phyloP scores from a whole-genome alignment of 2,113 vertebrate species.

The Mohoua ochrocephala region DNA sequence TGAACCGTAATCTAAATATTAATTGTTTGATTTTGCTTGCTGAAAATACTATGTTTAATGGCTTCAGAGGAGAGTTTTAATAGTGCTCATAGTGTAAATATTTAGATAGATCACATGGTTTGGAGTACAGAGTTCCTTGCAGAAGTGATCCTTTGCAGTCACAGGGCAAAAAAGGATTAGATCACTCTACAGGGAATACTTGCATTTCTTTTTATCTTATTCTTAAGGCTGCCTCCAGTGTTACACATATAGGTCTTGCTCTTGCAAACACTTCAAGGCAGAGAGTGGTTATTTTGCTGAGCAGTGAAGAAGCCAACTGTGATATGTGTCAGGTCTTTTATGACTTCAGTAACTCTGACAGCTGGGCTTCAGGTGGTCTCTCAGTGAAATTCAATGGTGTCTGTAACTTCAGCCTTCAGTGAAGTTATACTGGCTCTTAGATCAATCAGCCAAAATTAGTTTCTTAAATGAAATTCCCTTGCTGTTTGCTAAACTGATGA shows the following conservation, averaged over 20 bases:
- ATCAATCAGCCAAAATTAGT: neutral
- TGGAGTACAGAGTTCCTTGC: neutral
- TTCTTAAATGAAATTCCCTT: neutral
- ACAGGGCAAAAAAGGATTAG: neutral
- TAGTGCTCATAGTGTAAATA: constrained; percentile 3
- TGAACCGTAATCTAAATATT: neutral
- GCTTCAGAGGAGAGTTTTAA: neutral
- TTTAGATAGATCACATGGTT: neutral
- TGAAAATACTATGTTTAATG: neutral
- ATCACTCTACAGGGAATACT: neutral
- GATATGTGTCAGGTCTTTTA: neutral
- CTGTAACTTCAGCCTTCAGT: neutral
- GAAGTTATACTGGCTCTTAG: neutral
- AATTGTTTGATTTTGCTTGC: neutral
- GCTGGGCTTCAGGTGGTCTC: neutral
- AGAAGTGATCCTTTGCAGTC: neutral
- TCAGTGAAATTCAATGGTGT: neutral
- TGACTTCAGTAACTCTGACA: neutral
- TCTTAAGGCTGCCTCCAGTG: neutral
- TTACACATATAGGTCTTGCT: neutral
- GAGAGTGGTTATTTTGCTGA: neutral
- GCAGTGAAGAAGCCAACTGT: neutral
- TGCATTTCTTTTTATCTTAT: neutral
- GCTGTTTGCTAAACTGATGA: neutral
- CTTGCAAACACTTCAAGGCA: neutral